Conservation (phyloP, 1,140 invertebrate genomes). For the Ips typographus region DNA sequence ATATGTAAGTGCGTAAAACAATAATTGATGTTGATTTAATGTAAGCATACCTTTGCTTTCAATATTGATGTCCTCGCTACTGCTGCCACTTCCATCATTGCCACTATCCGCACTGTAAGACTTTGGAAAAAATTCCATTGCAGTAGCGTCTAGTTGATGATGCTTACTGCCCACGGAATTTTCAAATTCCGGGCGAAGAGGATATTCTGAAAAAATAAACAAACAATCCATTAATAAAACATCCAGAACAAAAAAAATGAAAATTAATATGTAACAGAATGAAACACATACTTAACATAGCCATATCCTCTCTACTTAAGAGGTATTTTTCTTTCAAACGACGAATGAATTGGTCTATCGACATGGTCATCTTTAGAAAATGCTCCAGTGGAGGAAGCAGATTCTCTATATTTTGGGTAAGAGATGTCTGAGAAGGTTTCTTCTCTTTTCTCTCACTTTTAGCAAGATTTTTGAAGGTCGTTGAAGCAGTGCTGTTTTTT, state of each 20-base stretch:
- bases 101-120: constrained; percentile 45
- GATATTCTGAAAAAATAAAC: constrained; percentile 1
- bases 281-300: constrained; percentile 51
- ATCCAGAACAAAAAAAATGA: no score
- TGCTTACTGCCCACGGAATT: constrained; percentile 63
- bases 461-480: not conserved
- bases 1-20: no score
- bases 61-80: constrained; percentile 43
- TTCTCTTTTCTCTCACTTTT: not conserved
- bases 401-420: no score
- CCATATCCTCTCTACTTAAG: constrained; percentile 41
- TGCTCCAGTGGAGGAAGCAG: no score
- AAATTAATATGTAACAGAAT: not conserved
- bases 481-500: constrained; percentile 3
- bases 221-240: not conserved
- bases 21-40: no score
- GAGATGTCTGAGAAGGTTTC: not conserved
- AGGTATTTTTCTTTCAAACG: constrained; percentile 10
- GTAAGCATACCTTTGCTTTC: constrained; percentile 46
- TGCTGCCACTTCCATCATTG: constrained; percentile 51
- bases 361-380: constrained; percentile 44
- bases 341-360: constrained; percentile 43
- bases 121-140: constrained; percentile 63
- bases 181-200: constrained; percentile 55
- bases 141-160: constrained; percentile 57